These are phyloP conservation scores for Chironomus tentans DNA, from an alignment of 2,888 invertebrate species.

Conservation along the genomic window DNA sequence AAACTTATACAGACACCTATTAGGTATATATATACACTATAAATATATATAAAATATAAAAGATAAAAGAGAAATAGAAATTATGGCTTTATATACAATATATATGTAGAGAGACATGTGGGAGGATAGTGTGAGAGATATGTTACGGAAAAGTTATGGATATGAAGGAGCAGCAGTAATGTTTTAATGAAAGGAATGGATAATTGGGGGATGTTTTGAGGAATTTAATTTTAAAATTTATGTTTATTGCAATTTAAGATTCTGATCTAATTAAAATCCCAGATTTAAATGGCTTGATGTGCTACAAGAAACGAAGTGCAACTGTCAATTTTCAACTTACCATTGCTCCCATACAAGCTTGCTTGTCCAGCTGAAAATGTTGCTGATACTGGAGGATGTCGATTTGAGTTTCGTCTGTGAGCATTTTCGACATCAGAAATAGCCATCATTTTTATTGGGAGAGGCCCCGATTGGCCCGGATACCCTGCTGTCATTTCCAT, in stretches of 20 bases:
- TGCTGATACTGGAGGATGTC: conserved; percentile 15
- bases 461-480: conserved; percentile 1
- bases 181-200: not conserved
- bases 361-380: not conserved
- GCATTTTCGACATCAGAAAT: conserved; percentile 8
- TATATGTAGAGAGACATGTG: not conserved
- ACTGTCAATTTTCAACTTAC: not conserved
- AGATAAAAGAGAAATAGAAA: not conserved
- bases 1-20: not conserved
- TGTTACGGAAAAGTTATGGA: no score
- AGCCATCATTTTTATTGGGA: conserved; percentile 17
- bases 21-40: not conserved
- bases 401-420: conserved; percentile 15
- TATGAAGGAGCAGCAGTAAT: not conserved
- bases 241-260: not conserved
- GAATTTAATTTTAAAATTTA: not conserved
- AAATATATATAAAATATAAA: not conserved
- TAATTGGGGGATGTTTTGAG: not conserved
- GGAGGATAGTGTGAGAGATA: not conserved
- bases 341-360: conserved; percentile 14
- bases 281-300: not conserved
- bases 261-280: not conserved
- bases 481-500: conserved; percentile 17
- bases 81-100: not conserved
- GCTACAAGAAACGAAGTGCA: not conserved